Percentiles rank a stretch among this genome's conserved stretches.
Evolutionary conservation across 2,888 invertebrate genomes (phyloP).

Genomic region (Agrochola lota): DNA sequence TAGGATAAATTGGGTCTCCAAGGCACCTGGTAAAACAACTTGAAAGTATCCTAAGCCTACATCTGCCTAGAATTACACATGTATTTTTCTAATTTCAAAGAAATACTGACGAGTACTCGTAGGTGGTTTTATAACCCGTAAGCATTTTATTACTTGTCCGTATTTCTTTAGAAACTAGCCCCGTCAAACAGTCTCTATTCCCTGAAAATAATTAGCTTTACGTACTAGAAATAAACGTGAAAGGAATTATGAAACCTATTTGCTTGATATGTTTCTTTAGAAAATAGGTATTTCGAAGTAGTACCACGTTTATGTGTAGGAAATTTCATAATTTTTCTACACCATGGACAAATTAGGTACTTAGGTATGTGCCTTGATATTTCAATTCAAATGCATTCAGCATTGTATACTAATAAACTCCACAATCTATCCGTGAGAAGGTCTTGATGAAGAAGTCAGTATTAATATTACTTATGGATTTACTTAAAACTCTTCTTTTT

Average conservation of each 20-base stretch:
- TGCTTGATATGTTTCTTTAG: constrained; percentile 5
- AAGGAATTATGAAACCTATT: constrained; percentile 34
- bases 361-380: not conserved
- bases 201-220: constrained; percentile 34
- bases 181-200: not conserved
- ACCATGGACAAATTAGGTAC: not conserved
- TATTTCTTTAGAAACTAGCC: constrained; percentile 16
- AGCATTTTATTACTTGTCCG: constrained; percentile 27
- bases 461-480: no score
- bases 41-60: constrained; percentile 8
- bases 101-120: constrained; percentile 7
- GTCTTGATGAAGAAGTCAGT: no score
- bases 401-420: no score
- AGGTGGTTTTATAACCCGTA: constrained; percentile 14
- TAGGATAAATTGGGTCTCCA: constrained; percentile 3
- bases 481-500: no score
- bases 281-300: constrained; percentile 23
- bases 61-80: not conserved
- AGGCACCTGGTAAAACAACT: not conserved
- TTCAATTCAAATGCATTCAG: no score
- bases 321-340: not conserved
- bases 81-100: constrained; percentile 21
- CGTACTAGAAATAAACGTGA: not conserved
- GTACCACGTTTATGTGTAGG: not conserved
- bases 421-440: no score